Conservation (phyloP, 2,888 invertebrate species). For the Tetropium fuscum region DNA sequence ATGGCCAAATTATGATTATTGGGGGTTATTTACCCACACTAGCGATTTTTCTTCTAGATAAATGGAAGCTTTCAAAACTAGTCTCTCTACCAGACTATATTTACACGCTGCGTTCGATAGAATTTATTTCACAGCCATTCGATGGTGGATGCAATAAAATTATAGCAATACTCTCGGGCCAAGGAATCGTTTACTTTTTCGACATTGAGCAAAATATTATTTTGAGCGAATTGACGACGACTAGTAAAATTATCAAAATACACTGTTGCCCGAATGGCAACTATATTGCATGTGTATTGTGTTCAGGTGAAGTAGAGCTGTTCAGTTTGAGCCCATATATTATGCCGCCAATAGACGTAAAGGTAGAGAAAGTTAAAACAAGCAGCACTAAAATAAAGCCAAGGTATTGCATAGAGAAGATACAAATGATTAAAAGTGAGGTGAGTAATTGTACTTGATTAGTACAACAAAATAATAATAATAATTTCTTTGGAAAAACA, state of each 20-base stretch:
- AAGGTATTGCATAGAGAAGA: constrained; percentile 39
- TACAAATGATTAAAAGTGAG: constrained; percentile 45
- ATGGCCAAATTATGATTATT: constrained; percentile 75
- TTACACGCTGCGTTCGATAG: constrained; percentile 69
- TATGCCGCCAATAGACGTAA: constrained; percentile 44
- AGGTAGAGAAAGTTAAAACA: constrained; percentile 38
- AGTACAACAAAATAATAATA: too few species aligned
- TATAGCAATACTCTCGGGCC: constrained; percentile 69
- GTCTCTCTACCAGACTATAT: constrained; percentile 70
- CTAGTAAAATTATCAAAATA: constrained; percentile 68
- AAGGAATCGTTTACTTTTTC: constrained; percentile 68
- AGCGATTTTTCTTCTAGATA: constrained; percentile 71
- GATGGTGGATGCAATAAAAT: constrained; percentile 75
- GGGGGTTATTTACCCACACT: constrained; percentile 70
- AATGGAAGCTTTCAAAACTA: constrained; percentile 71
- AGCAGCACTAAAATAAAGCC: constrained; percentile 36
- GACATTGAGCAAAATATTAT: constrained; percentile 69
- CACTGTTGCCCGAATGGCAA: constrained; percentile 70
- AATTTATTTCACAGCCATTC: constrained; percentile 72
- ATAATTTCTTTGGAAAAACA: too few species aligned
- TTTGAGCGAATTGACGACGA: constrained; percentile 66
- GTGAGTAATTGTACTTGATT: too few species aligned
- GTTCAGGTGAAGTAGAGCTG: constrained; percentile 71
- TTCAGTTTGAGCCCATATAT: constrained; percentile 64
- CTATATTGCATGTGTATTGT: constrained; percentile 71